These are phyloP conservation scores for Daphoenositta chrysoptera DNA, from an alignment of 2,113 vertebrate genomes.

Conservation along the genomic window DNA sequence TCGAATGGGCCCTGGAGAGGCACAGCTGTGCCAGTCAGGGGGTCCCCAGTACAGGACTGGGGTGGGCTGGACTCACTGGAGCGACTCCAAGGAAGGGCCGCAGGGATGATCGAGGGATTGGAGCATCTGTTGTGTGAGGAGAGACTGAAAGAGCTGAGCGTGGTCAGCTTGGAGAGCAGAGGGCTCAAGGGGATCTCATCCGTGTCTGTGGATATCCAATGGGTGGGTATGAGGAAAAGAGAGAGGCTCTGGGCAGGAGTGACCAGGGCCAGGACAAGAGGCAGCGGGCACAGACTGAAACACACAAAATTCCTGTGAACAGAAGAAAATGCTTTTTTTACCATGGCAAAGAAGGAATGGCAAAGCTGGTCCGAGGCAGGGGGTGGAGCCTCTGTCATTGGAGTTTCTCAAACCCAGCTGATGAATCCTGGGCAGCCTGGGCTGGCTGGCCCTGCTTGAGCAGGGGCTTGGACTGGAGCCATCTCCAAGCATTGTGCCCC, in stretches of 20 bases:
- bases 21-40: not conserved
- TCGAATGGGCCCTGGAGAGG: not conserved
- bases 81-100: not conserved
- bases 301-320: not conserved
- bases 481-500: not conserved
- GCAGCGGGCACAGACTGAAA: not conserved
- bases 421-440: not conserved
- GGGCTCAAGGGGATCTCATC: not conserved
- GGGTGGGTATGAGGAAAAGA: not conserved
- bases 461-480: not conserved
- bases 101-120: not conserved
- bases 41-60: not conserved
- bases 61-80: not conserved
- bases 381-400: not conserved
- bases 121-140: not conserved
- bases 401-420: not conserved
- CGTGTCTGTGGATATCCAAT: not conserved
- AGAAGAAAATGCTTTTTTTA: not conserved
- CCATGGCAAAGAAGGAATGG: not conserved
- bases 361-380: too few relatives aligned
- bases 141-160: not conserved
- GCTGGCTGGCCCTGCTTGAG: not conserved
- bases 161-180: not conserved
- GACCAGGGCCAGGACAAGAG: not conserved
- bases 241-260: not conserved